Percentiles rank a stretch among this genome's conserved stretches.
Evolutionary conservation across 2,113 vertebrate species (phyloP).

Genomic region (Emydocephalus ijimae): DNA sequence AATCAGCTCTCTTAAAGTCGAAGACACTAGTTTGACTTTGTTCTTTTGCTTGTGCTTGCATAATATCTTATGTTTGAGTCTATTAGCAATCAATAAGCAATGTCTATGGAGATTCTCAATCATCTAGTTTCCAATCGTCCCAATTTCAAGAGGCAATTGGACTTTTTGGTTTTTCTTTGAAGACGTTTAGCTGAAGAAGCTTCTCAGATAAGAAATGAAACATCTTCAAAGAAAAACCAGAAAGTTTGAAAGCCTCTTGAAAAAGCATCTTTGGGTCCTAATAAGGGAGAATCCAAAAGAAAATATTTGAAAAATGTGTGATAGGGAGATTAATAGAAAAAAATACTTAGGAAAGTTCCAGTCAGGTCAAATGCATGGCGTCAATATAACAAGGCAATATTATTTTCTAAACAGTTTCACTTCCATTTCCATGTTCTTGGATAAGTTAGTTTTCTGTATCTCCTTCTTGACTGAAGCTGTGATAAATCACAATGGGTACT

Average conservation of each 20-base stretch:
- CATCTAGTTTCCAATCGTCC: too few relatives aligned
- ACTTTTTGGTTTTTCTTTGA: too few relatives aligned
- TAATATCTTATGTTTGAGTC: neutral
- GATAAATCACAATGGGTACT: neutral
- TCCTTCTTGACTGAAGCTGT: neutral
- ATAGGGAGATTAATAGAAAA: neutral
- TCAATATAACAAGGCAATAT: neutral
- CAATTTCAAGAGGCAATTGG: too few relatives aligned
- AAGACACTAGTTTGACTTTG: too few relatives aligned
- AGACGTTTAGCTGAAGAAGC: too few relatives aligned
- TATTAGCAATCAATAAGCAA: neutral
- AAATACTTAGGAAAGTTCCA: neutral
- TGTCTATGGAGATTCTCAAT: too few relatives aligned
- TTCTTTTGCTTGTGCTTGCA: too few relatives aligned
- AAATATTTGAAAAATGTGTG: neutral
- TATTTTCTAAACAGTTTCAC: neutral
- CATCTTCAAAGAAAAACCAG: too few relatives aligned
- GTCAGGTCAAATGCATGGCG: neutral
- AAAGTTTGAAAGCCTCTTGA: too few relatives aligned
- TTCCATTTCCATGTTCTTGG: neutral
- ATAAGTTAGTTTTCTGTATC: neutral
- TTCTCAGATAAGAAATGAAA: too few relatives aligned
- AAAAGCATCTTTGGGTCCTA: neutral
- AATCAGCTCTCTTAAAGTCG: too few relatives aligned
- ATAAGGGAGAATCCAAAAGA: neutral